These are phyloP conservation scores for Mimachlamys varia DNA, from an alignment of 2,888 invertebrate genomes.

Conservation along the genomic window DNA sequence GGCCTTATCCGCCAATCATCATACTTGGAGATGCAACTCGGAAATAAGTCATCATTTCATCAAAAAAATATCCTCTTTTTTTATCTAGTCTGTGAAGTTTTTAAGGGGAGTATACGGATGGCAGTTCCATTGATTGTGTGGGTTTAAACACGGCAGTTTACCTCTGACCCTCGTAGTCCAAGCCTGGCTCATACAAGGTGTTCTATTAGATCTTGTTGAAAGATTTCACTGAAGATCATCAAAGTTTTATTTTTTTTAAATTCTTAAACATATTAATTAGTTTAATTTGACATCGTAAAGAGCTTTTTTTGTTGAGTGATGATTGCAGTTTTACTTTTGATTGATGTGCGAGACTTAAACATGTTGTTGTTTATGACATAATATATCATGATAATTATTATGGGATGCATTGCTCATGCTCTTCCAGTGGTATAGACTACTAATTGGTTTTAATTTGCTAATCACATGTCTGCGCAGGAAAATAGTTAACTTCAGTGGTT, in stretches of 20 bases:
- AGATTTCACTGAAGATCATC: background rate
- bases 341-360: background rate
- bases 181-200: constrained; percentile 25
- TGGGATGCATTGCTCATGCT: background rate
- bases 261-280: background rate
- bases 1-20: constrained; percentile 42
- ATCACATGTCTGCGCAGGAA: constrained; percentile 21
- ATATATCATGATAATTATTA: background rate
- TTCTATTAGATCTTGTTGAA: background rate
- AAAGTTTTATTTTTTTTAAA: background rate
- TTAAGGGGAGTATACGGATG: background rate
- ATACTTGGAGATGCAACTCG: constrained; percentile 50
- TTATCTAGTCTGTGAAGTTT: constrained; percentile 45
- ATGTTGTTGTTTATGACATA: constrained; percentile 6
- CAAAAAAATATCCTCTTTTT: constrained; percentile 42
- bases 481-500: constrained; percentile 1
- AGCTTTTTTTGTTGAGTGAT: background rate
- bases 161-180: background rate
- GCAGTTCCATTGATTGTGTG: background rate
- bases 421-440: background rate
- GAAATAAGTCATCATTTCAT: constrained; percentile 45
- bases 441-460: constrained; percentile 36
- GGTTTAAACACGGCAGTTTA: constrained; percentile 8
- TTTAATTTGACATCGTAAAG: background rate
- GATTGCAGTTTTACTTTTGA: constrained; percentile 9